Conservation (phyloP, 2,113 vertebrate species). For the Crypturellus undulatus region DNA sequence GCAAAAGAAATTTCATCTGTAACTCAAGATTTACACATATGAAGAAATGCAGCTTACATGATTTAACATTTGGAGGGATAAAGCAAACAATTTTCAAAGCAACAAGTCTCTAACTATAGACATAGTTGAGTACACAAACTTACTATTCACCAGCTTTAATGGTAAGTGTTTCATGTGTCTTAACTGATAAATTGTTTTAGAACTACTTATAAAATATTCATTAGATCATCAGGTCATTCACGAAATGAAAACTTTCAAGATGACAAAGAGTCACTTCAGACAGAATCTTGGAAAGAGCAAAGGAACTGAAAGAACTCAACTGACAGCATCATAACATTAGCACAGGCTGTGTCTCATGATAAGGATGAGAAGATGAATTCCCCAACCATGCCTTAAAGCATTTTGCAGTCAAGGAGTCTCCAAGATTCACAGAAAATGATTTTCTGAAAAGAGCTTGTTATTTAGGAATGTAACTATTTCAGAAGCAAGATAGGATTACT, state of each 20-base stretch:
- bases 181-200: background rate
- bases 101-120: background rate
- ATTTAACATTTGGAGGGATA: background rate
- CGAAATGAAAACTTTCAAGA: background rate
- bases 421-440: background rate
- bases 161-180: fast-evolving
- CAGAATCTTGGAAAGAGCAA: background rate
- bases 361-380: background rate
- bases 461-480: background rate
- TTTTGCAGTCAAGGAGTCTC: background rate
- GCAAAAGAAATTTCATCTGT: background rate
- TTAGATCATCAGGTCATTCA: background rate
- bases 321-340: background rate
- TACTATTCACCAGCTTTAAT: background rate
- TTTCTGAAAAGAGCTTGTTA: background rate
- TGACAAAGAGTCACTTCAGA: background rate
- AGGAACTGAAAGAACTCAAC: background rate
- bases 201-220: background rate
- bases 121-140: background rate
- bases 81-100: background rate
- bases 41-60: background rate
- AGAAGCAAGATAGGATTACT: background rate
- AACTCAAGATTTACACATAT: background rate
- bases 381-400: background rate
- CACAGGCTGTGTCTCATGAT: fast-evolving